Evolutionary conservation across 2,113 vertebrate species (phyloP).

Genomic region (Forbesichthys papilliferus): DNA sequence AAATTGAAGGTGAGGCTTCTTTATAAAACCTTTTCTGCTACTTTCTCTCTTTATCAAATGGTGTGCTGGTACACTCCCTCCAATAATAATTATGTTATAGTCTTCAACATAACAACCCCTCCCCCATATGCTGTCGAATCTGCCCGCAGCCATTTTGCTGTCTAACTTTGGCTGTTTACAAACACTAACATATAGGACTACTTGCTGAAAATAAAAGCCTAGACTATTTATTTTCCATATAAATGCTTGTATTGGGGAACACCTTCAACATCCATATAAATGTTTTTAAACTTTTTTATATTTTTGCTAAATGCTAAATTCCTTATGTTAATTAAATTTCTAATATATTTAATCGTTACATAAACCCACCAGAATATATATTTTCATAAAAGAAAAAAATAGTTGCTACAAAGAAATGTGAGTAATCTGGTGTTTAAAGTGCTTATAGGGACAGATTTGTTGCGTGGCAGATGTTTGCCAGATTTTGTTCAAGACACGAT

Average conservation of each 20-base stretch:
- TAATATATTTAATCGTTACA: too few relatives aligned
- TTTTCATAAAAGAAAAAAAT: too few relatives aligned
- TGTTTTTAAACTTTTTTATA: too few relatives aligned
- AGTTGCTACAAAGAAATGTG: slow-evolving; percentile 36
- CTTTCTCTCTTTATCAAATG: background rate
- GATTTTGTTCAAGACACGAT: slow-evolving; percentile 37
- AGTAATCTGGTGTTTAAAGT: slow-evolving; percentile 46
- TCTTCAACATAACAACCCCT: slow-evolving; percentile 40
- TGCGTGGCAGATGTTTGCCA: slow-evolving; percentile 49
- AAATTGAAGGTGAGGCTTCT: background rate
- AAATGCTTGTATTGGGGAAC: background rate
- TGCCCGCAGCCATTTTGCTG: slow-evolving; percentile 49
- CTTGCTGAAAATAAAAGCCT: background rate
- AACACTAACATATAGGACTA: slow-evolving; percentile 29
- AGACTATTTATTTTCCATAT: background rate
- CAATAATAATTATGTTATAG: slow-evolving; percentile 40
- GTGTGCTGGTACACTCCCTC: background rate
- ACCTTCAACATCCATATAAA: too few relatives aligned
- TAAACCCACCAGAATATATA: too few relatives aligned
- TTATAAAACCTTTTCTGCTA: background rate
- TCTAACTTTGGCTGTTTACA: slow-evolving; percentile 71
- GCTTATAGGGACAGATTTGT: background rate
- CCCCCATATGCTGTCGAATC: slow-evolving; percentile 36
- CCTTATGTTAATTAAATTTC: too few relatives aligned
- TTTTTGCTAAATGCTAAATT: too few relatives aligned